Conservation (phyloP, 2,113 vertebrate genomes). For the Oncorhynchus keta region DNA sequence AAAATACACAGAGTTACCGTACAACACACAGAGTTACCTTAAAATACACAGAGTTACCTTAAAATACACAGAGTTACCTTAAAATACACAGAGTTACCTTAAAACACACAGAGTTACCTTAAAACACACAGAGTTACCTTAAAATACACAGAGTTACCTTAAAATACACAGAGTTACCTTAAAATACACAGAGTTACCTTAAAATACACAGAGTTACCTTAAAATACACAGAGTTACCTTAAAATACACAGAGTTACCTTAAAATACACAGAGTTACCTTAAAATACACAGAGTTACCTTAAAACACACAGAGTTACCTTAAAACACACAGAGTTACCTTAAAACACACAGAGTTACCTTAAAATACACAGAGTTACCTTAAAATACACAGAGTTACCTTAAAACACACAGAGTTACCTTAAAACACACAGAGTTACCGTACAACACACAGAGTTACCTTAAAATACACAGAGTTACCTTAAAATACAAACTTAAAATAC, state of each 20-base stretch:
- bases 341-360: not conserved
- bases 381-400: too few species aligned
- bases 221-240: too few species aligned
- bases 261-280: too few species aligned
- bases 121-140: not conserved
- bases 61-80: not conserved
- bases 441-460: not conserved
- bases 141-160: too few species aligned
- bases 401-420: not conserved
- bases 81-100: not conserved
- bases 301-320: not conserved
- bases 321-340: not conserved
- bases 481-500: too few species aligned
- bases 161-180: not conserved
- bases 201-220: not conserved
- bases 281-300: not conserved
- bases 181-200: not conserved
- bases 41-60: not conserved
- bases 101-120: not conserved
- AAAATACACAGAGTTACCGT: too few species aligned
- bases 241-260: too few species aligned
- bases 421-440: not conserved
- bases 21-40: too few species aligned
- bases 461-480: not conserved
- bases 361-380: not conserved